Percentiles rank a stretch among this genome's conserved stretches.
These are phyloP conservation scores for Heterodera carotae DNA, from an alignment of 1,140 invertebrate species.

Conservation along the genomic window DNA sequence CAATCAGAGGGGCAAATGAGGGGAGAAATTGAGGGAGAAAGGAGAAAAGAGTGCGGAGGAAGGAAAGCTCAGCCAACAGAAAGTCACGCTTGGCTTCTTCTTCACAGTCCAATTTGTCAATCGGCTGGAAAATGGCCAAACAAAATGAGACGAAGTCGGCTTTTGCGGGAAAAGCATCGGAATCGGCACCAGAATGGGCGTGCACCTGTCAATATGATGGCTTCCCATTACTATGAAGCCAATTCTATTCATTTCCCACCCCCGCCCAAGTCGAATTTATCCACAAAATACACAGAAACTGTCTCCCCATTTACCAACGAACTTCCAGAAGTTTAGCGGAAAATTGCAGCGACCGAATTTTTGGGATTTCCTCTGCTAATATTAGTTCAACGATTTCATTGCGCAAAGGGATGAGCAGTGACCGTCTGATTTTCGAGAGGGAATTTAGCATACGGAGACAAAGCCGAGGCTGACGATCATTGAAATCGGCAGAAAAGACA, in stretches of 20 bases:
- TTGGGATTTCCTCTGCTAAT: constrained; percentile 2
- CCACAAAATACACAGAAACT: neutral
- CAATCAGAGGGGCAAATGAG: constrained; percentile 8
- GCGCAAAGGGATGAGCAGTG: constrained; percentile 12
- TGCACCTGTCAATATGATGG: constrained; percentile 5
- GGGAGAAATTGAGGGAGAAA: constrained; percentile 15
- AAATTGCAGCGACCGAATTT: constrained; percentile 17
- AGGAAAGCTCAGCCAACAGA: constrained; percentile 21
- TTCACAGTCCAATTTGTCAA: neutral
- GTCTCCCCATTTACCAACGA: neutral
- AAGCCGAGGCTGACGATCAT: neutral
- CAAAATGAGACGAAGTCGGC: constrained; percentile 8
- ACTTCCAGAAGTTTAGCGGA: constrained; percentile 19
- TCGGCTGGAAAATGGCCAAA: constrained; percentile 16
- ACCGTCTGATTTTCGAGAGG: neutral
- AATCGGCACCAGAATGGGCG: constrained; percentile 15
- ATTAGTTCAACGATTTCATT: constrained; percentile 15
- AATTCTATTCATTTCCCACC: too few relatives aligned
- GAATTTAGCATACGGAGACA: constrained; percentile 14
- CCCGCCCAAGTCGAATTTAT: too few relatives aligned
- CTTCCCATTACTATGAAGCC: too few relatives aligned
- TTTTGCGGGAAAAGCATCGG: neutral
- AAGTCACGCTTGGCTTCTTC: constrained; percentile 3
- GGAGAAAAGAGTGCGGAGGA: constrained; percentile 3
- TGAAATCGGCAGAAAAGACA: neutral